Percentiles rank a stretch among this genome's conserved stretches.
phyloP scores from a whole-genome alignment of 2,888 invertebrate genomes.

The Leucozona laternaria region DNA sequence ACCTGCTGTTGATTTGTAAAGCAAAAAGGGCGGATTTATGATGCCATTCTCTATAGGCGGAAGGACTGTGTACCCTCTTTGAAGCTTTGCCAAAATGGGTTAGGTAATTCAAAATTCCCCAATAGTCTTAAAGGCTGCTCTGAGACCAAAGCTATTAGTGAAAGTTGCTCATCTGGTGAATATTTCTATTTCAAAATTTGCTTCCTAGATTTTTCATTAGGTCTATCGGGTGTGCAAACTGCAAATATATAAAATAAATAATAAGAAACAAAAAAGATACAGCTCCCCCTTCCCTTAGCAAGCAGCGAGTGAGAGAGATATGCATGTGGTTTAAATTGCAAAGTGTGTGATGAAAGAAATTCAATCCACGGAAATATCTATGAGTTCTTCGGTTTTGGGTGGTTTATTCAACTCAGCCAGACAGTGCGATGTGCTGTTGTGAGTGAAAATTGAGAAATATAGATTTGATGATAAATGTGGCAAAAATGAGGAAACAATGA shows the following conservation, averaged over 20 bases:
- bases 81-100: constrained; percentile 3
- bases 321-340: constrained; percentile 33
- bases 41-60: constrained; percentile 16
- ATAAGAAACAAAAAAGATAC: constrained; percentile 11
- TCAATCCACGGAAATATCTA: constrained; percentile 54
- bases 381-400: constrained; percentile 52
- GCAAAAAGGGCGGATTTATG: constrained; percentile 54
- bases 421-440: neutral
- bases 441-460: constrained; percentile 54
- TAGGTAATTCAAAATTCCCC: neutral
- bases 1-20: constrained; percentile 23
- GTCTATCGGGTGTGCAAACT: constrained; percentile 8
- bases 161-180: constrained; percentile 68
- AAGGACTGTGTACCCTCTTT: neutral
- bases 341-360: constrained; percentile 52
- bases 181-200: constrained; percentile 37
- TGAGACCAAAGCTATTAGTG: constrained; percentile 29
- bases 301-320: neutral
- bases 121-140: constrained; percentile 4
- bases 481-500: constrained; percentile 72
- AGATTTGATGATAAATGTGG: constrained; percentile 45
- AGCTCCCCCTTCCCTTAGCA: neutral
- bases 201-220: constrained; percentile 54
- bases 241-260: constrained; percentile 10
- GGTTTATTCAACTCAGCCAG: constrained; percentile 32